phyloP scores from a whole-genome alignment of 2,797 vertebrate genomes.

The Hylomyscus alleni region DNA sequence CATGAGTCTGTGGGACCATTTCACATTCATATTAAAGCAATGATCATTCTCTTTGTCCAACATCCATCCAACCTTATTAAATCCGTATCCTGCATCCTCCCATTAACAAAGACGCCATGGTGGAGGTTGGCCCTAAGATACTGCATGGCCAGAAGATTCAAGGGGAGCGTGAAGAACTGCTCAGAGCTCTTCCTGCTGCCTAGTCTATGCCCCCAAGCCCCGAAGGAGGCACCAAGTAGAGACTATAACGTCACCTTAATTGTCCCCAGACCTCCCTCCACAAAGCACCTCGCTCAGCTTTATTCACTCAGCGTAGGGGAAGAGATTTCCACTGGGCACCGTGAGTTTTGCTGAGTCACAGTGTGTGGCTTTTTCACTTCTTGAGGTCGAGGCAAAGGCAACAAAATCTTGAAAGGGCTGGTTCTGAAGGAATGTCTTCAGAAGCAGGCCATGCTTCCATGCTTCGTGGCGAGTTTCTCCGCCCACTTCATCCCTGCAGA shows the following conservation, averaged over 20 bases:
- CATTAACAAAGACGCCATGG: background rate
- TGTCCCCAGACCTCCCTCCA: no score
- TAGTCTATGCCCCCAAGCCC: background rate
- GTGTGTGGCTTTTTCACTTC: background rate
- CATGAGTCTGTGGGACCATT: background rate
- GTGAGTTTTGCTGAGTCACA: background rate
- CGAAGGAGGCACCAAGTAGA: background rate
- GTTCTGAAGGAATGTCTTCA: background rate
- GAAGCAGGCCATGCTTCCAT: no score
- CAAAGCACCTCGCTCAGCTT: background rate
- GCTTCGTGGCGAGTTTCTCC: background rate
- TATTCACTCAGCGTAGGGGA: background rate
- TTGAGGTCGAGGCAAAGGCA: background rate
- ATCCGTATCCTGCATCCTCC: background rate
- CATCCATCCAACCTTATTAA: background rate
- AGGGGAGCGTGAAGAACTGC: no score
- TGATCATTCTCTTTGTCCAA: background rate
- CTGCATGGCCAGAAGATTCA: background rate
- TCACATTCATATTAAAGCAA: background rate
- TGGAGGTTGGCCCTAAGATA: background rate
- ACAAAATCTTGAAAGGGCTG: background rate
- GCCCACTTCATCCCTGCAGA: rapidly evolving
- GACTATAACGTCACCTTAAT: background rate
- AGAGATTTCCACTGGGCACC: background rate
- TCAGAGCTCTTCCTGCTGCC: background rate